These are phyloP conservation scores for Actinopyga echinites DNA, from an alignment of 53 echinoderm and acorn worm species.

Conservation along the genomic window DNA sequence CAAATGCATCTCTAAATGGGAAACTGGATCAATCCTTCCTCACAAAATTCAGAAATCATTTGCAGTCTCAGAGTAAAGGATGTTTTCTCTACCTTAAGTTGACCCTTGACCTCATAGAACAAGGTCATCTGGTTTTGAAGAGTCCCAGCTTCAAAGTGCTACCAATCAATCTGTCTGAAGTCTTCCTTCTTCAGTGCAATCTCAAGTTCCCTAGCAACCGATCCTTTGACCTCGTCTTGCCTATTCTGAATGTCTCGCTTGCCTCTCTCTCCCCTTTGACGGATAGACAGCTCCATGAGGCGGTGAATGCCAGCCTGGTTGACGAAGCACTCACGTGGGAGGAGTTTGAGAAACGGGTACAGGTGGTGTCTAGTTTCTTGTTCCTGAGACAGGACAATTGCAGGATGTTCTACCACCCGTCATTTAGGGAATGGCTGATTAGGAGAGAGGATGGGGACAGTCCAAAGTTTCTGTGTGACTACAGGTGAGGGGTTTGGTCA, in stretches of 20 bases:
- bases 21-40: constrained; percentile 88
- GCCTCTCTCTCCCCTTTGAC: constrained; percentile 89
- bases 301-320: constrained; percentile 84
- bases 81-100: constrained; percentile 95
- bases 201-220: constrained; percentile 86
- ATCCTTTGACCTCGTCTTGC: constrained; percentile 87
- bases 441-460: constrained; percentile 93
- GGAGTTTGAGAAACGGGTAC: constrained; percentile 77
- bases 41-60: constrained; percentile 78
- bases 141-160: constrained; percentile 91
- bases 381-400: constrained; percentile 77
- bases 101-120: constrained; percentile 95
- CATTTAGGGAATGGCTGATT: constrained; percentile 98
- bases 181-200: constrained; percentile 96
- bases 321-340: constrained; percentile 68
- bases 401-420: constrained; percentile 98
- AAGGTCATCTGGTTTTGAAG: constrained; percentile 90
- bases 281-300: constrained; percentile 77
- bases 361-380: constrained; percentile 77
- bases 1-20: constrained; percentile 89
- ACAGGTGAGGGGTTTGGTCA: constrained; percentile 61
- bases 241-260: constrained; percentile 82
- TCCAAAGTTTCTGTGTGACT: constrained; percentile 96
- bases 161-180: constrained; percentile 95
- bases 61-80: constrained; percentile 80